Conservation (phyloP, 2,797 vertebrate species). For the Petrocephalus sullivani region DNA sequence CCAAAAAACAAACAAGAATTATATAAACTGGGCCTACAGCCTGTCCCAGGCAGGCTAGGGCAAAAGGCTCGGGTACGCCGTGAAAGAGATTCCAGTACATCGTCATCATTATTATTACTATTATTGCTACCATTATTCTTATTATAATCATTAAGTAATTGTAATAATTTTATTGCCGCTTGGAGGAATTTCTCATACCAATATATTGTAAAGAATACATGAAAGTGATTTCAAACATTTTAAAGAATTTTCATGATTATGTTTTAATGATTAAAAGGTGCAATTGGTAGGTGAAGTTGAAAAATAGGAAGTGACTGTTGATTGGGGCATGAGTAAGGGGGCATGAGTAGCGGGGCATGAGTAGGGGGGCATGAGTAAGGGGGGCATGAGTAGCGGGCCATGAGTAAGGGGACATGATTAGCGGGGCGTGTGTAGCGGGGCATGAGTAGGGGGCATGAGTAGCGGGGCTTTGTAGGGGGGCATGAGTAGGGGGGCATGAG, state of each 20-base stretch:
- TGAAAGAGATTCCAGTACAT: neutral
- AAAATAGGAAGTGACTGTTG: slow-evolving; percentile 35
- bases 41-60: neutral
- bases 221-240: neutral
- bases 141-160: neutral
- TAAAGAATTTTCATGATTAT: neutral
- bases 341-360: too few relatives aligned
- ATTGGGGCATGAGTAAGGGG: neutral
- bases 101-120: neutral
- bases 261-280: neutral
- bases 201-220: neutral
- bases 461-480: too few relatives aligned
- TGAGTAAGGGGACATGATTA: too few relatives aligned
- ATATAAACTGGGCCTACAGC: neutral
- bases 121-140: neutral
- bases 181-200: neutral
- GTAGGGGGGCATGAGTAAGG: too few relatives aligned
- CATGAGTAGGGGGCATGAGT: too few relatives aligned
- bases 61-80: neutral
- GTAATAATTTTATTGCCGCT: neutral
- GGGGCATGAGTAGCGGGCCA: too few relatives aligned
- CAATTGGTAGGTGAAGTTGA: slow-evolving; percentile 16
- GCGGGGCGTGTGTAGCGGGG: too few relatives aligned
- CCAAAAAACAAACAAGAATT: neutral
- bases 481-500: too few relatives aligned